Base-by-base conservation (phyloP, 37 sponge, comb jelly and placozoan genomes). In the Diacarnus erythraeanus region DNA sequence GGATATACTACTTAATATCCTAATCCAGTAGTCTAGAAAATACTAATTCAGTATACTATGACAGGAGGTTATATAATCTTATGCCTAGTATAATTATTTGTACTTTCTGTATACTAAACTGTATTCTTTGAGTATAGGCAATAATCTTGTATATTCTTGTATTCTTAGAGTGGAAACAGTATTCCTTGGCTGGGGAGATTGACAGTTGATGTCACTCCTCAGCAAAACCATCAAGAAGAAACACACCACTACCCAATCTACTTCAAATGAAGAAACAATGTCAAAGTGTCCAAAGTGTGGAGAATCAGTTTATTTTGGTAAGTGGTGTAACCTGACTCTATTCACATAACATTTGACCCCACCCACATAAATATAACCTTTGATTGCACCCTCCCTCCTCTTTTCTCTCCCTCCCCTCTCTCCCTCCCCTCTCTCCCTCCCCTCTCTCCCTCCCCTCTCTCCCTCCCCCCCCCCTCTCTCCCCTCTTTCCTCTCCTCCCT, bases 381-480 rank as follows among this genome's bases (percentile, higher is more conserved):
- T 42, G 33, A 40, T 44, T 43, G 41, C 74, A 44, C 74, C 43
- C 74, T 73, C 54, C 40, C 57, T 71, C 42, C 41, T 42, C 38
- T n/a, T 38, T 42, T 71, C 74, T 47, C 74, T 42, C 74, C 57
- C 74, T 73, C 54, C 43, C 74, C 35, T 36, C 35, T 27, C 40
- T 36, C 58, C 61, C 35, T 36, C 22, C 76, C 33, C 63, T 76
- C 23, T 31, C 38, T 38, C 76, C 33, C 76, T 76, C 76, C 26
- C 74, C 39, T 56, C 43, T 42, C 33, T 42, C 31, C 29, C 33
- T 56, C 31, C 74, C 39, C 74, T 73, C 74, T 43, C 29, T 43
- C 74, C 47, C 74, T 43, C 74, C n/a, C 54, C 5, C 74, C 36
- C 76, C 27, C 38, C 40, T 31, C 56, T 38, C 27, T 33, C 18